Conservation (phyloP, 2,888 invertebrate genomes). For the Eupithecia vulgata region DNA sequence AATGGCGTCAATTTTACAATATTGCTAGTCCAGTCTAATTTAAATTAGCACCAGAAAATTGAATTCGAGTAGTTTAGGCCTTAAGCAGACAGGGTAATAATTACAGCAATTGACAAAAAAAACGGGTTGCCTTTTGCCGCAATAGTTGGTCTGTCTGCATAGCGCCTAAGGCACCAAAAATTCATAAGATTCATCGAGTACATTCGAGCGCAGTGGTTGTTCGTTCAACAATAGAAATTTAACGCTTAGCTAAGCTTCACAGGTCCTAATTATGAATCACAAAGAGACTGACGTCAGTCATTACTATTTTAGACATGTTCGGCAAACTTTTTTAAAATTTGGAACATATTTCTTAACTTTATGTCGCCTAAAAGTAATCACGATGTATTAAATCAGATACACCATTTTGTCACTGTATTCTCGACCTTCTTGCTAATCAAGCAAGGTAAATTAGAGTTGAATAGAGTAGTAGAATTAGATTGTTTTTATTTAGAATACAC, state of each 20-base stretch:
- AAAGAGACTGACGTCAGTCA: slow-evolving; percentile 32
- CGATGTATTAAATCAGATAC: neutral
- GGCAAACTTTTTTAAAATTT: slow-evolving; percentile 2
- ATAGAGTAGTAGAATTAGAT: too few relatives aligned
- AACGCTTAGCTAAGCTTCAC: slow-evolving; percentile 51
- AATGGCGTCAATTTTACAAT: slow-evolving; percentile 19
- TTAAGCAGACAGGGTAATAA: too few relatives aligned
- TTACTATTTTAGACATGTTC: slow-evolving; percentile 7
- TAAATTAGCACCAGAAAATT: slow-evolving; percentile 32
- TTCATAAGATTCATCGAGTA: slow-evolving; percentile 31
- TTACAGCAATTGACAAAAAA: too few relatives aligned
- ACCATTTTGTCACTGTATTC: neutral
- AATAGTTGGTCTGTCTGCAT: too few relatives aligned
- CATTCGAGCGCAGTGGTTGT: slow-evolving; percentile 21
- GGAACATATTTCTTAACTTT: neutral
- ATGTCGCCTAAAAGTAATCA: neutral
- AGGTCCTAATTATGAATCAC: slow-evolving; percentile 47
- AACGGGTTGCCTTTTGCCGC: too few relatives aligned
- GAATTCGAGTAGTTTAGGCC: slow-evolving; percentile 17
- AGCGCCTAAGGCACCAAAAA: slow-evolving; percentile 7
- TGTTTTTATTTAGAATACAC: too few relatives aligned
- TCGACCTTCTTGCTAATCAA: neutral
- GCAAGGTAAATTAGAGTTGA: neutral
- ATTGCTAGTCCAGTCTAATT: slow-evolving; percentile 23
- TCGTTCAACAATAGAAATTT: slow-evolving; percentile 29